Base-by-base conservation (phyloP, 1,140 invertebrate species). In the Drosophila pandora region DNA sequence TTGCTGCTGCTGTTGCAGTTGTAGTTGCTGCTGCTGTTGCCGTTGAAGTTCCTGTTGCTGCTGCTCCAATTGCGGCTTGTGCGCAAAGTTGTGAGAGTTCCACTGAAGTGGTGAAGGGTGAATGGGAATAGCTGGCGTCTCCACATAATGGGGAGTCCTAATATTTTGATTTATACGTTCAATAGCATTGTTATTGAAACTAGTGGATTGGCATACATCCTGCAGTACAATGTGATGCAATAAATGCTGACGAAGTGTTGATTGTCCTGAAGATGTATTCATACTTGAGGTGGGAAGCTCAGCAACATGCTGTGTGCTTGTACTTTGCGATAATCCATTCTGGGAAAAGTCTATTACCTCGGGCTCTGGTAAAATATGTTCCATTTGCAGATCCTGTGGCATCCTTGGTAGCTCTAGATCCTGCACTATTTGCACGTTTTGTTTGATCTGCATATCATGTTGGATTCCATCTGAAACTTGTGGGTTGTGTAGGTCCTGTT, bases 201-300 rank as follows among this genome's bases (percentile, higher is more conserved):
- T 60, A 3, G 12, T 41, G 7, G 45, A 25, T 17, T 45, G 64
- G 6, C 10, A 13, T 0, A 17, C 2, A 0, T 53, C 32, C n/a
- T 53, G 43, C n/a, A n/a, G n/a, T n/a, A 58, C 47, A 43, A 61
- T 55, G n/a, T 61, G 71, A 30, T 79, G 76, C 8, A 57, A 53
- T 12, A 63, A 21, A 17, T 57, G 75, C 21, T 61, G 62, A 8
- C 45, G 57, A 2, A 69, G 34, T 21, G 3, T 9, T 3, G 49
- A 43, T 32, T 9, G 17, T 7, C 8, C 37, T 60, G 39, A 10
- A 45, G 59, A 13, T 9, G 2, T 49, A 9, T 13, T 22, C 32
- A 23, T 32, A 10, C 5, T n/a, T 22, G 17, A 3, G 9, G 21
- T n/a, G 13, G 59, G 45, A 22, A 17, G 30, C 13, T 41, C 39